Conservation (phyloP, 2,113 vertebrate species). For the Tonatia bakeri region DNA sequence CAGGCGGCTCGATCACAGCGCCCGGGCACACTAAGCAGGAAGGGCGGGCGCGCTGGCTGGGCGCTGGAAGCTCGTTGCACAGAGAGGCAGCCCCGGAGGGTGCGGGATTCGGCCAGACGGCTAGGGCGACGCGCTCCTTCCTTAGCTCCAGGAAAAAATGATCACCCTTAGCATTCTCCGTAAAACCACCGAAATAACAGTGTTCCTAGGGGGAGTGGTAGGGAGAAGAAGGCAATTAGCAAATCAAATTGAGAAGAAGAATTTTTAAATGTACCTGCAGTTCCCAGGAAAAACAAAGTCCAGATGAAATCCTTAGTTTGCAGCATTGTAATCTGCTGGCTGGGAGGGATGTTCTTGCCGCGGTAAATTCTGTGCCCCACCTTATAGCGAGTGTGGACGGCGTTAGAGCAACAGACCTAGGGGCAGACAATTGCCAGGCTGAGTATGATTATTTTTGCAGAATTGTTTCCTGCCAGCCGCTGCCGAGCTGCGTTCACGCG, state of each 20-base stretch:
- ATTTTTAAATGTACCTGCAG: conserved; percentile 84
- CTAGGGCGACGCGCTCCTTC: conserved; percentile 33
- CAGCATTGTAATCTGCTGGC: conserved; percentile 89
- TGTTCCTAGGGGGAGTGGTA: background rate
- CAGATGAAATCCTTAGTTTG: conserved; percentile 86
- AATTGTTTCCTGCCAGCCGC: conserved; percentile 78
- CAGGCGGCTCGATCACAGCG: background rate
- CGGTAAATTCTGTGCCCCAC: conserved; percentile 51
- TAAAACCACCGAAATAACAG: conserved; percentile 17
- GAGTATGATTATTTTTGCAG: conserved; percentile 70
- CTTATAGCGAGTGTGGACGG: conserved; percentile 59
- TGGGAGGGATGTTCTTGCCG: conserved; percentile 67
- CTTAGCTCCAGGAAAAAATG: background rate
- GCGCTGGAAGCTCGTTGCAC: background rate
- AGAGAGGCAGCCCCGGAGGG: background rate
- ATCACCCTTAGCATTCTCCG: background rate
- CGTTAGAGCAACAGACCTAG: conserved; percentile 48
- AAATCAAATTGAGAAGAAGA: background rate
- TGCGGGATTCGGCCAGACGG: conserved; percentile 17
- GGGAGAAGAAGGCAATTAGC: background rate
- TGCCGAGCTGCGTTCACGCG: conserved; percentile 83
- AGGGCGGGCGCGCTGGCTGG: conserved; percentile 21
- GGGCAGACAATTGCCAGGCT: conserved; percentile 71
- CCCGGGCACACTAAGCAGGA: conserved; percentile 47
- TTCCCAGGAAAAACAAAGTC: conserved; percentile 88